Conservation (phyloP, 2,888 invertebrate genomes). For the Laothoe populi region DNA sequence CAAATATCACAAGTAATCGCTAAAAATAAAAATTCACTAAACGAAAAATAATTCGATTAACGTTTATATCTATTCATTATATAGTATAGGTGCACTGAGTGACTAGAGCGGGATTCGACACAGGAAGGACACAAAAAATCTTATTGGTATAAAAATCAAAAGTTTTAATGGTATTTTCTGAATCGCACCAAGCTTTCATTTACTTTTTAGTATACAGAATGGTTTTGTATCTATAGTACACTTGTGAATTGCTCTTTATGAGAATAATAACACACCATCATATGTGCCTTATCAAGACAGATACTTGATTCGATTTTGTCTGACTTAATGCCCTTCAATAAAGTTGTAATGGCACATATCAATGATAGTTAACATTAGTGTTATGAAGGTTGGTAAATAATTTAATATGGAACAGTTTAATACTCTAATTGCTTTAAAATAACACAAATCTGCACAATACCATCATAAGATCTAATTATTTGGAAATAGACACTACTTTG, state of each 20-base stretch:
- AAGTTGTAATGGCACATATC: slow-evolving; percentile 71
- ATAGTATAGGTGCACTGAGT: no score
- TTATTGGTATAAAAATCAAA: slow-evolving; percentile 85
- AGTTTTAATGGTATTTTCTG: slow-evolving; percentile 85
- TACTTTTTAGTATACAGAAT: slow-evolving; percentile 84
- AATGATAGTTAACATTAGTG: slow-evolving; percentile 29
- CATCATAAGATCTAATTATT: slow-evolving; percentile 57
- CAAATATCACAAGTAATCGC: no score
- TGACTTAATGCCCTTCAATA: slow-evolving; percentile 71
- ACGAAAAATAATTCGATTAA: no score
- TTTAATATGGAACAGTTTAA: slow-evolving; percentile 11
- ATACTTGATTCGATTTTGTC: slow-evolving; percentile 77
- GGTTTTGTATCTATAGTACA: slow-evolving; percentile 81
- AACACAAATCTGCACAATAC: slow-evolving; percentile 60
- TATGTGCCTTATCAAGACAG: slow-evolving; percentile 67
- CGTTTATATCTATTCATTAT: no score
- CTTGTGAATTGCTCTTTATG: slow-evolving; percentile 67
- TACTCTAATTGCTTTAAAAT: slow-evolving; percentile 26
- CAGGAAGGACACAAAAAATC: slow-evolving; percentile 63
- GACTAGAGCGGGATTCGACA: slow-evolving; percentile 6
- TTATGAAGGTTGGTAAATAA: slow-evolving; percentile 4
- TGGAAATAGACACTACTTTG: slow-evolving; percentile 76
- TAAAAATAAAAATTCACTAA: no score
- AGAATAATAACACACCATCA: slow-evolving; percentile 68
- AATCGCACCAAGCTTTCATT: slow-evolving; percentile 85